Conservation (phyloP, 2,888 invertebrate species). For the Drosophila sordidapex region DNA sequence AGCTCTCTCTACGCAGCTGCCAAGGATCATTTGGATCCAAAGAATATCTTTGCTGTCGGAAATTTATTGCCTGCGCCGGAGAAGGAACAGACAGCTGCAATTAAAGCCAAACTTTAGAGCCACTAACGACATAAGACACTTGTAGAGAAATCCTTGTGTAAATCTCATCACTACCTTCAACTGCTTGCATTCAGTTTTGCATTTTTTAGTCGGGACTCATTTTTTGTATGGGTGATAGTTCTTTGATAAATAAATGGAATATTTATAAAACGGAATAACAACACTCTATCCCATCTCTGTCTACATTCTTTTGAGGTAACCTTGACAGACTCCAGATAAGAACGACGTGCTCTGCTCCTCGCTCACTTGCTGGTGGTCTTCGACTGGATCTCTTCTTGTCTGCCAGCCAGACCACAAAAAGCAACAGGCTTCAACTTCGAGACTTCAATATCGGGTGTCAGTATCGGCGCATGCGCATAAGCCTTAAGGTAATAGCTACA, state of each 20-base stretch:
- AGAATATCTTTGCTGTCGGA: constrained; percentile 96
- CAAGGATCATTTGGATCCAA: constrained; percentile 95
- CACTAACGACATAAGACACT: neutral
- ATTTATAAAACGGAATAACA: constrained; percentile 44
- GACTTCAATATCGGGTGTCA: constrained; percentile 23
- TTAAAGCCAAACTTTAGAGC: constrained; percentile 76
- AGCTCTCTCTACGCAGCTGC: constrained; percentile 91
- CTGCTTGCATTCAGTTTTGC: constrained; percentile 34
- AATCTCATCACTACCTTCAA: constrained; percentile 40
- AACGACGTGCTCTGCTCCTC: neutral
- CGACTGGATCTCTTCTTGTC: neutral
- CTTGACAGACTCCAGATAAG: constrained; percentile 9
- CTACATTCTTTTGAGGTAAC: neutral
- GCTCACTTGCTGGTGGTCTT: constrained; percentile 31
- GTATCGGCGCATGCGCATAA: constrained; percentile 17
- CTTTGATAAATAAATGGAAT: constrained; percentile 71
- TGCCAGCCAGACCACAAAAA: constrained; percentile 34
- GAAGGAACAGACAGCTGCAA: constrained; percentile 16
- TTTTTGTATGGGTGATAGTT: constrained; percentile 67
- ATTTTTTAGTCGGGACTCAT: constrained; percentile 46
- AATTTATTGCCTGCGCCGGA: constrained; percentile 87
- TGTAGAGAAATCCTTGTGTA: constrained; percentile 52
- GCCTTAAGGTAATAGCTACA: neutral
- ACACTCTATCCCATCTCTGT: neutral
- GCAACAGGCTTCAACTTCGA: constrained; percentile 9